Conservation (phyloP, 2,113 vertebrate species). For the Sorex araneus region DNA sequence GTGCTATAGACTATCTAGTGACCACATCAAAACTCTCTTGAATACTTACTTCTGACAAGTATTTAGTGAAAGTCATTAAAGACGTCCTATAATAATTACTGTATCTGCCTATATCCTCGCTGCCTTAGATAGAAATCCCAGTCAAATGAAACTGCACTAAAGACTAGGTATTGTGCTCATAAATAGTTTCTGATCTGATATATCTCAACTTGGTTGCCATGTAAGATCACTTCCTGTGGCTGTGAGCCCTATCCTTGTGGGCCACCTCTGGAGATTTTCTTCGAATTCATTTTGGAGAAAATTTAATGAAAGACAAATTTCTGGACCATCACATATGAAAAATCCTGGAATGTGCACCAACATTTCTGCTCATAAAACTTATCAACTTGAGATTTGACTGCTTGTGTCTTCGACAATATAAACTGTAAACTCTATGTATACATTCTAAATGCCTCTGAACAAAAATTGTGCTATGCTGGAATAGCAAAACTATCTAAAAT, state of each 20-base stretch:
- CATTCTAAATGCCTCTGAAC: slow-evolving; percentile 44
- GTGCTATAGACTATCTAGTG: not conserved
- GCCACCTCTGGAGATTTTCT: not conserved
- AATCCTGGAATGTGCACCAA: slow-evolving; percentile 17
- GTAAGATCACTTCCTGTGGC: not conserved
- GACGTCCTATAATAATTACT: slow-evolving; percentile 3
- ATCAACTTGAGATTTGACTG: slow-evolving; percentile 8
- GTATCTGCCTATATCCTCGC: not conserved
- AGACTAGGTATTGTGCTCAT: not conserved
- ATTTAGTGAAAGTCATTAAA: slow-evolving; percentile 17
- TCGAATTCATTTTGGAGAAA: slow-evolving; percentile 44
- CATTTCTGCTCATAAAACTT: slow-evolving; percentile 21
- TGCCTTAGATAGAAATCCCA: not conserved
- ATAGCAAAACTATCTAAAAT: slow-evolving; percentile 44
- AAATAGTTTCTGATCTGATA: not conserved
- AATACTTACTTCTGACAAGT: slow-evolving; percentile 28
- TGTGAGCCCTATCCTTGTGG: slow-evolving; percentile 1
- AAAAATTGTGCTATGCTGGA: slow-evolving; percentile 15
- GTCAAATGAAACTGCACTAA: not conserved
- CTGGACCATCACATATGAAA: slow-evolving; percentile 44
- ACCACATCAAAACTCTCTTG: slow-evolving; percentile 45
- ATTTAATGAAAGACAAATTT: slow-evolving; percentile 8
- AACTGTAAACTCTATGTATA: slow-evolving; percentile 29
- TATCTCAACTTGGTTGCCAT: not conserved
- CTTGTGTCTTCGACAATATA: not conserved